phyloP scores from a whole-genome alignment of 92 coral and sea anemone species.

The Palythoa grandis region DNA sequence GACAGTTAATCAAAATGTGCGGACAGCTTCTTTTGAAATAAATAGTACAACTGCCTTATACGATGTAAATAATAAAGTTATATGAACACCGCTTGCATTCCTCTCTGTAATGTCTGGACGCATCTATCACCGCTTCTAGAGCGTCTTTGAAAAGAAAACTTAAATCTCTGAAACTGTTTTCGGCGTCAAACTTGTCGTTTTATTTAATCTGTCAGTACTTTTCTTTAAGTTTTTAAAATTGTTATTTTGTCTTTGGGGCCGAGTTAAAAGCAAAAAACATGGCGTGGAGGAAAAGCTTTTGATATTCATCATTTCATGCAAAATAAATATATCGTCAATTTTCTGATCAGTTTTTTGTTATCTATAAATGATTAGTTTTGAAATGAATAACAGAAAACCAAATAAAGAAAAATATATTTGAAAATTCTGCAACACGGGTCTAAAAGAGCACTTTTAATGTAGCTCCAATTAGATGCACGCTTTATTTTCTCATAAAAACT shows the following conservation, averaged over 20 bases:
- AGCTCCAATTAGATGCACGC: not conserved
- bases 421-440: not conserved
- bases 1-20: not conserved
- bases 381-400: not conserved
- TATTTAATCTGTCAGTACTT: not conserved
- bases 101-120: not conserved
- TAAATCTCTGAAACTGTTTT: not conserved
- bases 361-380: not conserved
- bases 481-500: not conserved
- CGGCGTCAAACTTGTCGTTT: not conserved
- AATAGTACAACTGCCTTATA: conserved; percentile 1
- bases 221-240: not conserved
- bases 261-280: not conserved
- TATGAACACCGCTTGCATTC: not conserved
- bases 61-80: conserved; percentile 23
- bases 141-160: not conserved
- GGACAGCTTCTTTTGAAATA: not conserved
- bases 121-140: not conserved
- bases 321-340: not conserved
- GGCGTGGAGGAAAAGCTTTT: not conserved
- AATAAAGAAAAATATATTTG: not conserved
- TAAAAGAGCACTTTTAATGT: not conserved
- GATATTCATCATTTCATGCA: not conserved
- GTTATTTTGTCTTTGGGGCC: not conserved
- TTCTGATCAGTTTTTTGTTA: not conserved